These are phyloP conservation scores for Drosophila asahinai DNA, from an alignment of 1,140 invertebrate genomes.

Conservation along the genomic window DNA sequence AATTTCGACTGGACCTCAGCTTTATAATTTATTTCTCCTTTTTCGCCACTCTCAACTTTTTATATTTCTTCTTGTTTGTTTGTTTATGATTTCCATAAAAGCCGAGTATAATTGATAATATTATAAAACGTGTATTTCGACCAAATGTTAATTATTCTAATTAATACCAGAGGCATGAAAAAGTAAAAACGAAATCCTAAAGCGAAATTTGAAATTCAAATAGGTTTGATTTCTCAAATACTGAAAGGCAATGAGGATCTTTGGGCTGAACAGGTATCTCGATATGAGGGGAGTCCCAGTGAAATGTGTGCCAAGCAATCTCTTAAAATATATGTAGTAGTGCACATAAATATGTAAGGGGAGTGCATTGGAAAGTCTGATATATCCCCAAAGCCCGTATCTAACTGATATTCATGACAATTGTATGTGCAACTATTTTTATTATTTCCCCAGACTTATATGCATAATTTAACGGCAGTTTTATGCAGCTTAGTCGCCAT, in stretches of 20 bases:
- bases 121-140: slow-evolving; percentile 26
- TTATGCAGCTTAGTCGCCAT: slow-evolving; percentile 11
- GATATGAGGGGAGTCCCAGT: slow-evolving; percentile 17
- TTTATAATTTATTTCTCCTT: slow-evolving; percentile 18
- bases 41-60: slow-evolving; percentile 15
- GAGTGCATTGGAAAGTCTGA: slow-evolving; percentile 15
- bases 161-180: slow-evolving; percentile 13
- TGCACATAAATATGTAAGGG: not conserved
- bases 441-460: slow-evolving; percentile 36
- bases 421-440: slow-evolving; percentile 40
- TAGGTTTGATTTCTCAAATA: not conserved
- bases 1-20: not conserved
- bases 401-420: not conserved
- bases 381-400: not conserved
- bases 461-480: slow-evolving; percentile 26
- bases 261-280: not conserved
- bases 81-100: slow-evolving; percentile 23
- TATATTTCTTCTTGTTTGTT: slow-evolving; percentile 12
- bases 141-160: slow-evolving; percentile 32
- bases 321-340: not conserved
- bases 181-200: slow-evolving; percentile 9
- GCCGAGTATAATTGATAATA: slow-evolving; percentile 10
- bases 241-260: not conserved
- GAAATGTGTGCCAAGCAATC: slow-evolving; percentile 1
- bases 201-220: slow-evolving; percentile 23